phyloP scores from a whole-genome alignment of 2,888 invertebrate genomes.

The Philereme transversata region DNA sequence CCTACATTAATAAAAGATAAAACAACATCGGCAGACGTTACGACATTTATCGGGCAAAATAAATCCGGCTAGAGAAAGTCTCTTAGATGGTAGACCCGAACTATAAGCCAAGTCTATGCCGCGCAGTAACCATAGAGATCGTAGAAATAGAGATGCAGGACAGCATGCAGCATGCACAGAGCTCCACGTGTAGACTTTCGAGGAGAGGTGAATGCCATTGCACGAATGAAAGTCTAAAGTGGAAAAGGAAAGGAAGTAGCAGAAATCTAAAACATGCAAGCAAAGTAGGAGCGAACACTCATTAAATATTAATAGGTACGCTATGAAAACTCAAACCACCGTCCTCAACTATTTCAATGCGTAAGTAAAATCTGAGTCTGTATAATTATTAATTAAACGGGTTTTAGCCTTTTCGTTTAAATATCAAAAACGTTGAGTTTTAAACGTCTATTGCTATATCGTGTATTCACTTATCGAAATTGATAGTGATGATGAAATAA shows the following conservation, averaged over 20 bases:
- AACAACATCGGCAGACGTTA: constrained; percentile 71
- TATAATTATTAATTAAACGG: constrained; percentile 44
- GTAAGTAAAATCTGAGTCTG: constrained; percentile 43
- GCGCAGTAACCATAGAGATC: constrained; percentile 85
- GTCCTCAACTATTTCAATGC: constrained; percentile 44
- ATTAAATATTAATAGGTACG: constrained; percentile 43
- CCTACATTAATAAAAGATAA: constrained; percentile 71
- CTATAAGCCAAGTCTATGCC: constrained; percentile 83
- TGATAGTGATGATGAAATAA: constrained; percentile 31
- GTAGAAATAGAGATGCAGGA: constrained; percentile 81
- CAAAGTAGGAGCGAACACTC: constrained; percentile 78
- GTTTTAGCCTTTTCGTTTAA: constrained; percentile 44
- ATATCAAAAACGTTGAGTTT: constrained; percentile 37
- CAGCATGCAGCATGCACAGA: constrained; percentile 77
- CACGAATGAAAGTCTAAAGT: constrained; percentile 59
- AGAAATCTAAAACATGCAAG: constrained; percentile 70
- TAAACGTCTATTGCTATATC: constrained; percentile 38
- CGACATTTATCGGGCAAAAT: constrained; percentile 75
- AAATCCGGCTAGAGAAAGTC: constrained; percentile 62
- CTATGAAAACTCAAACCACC: constrained; percentile 39
- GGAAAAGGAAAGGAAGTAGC: constrained; percentile 61
- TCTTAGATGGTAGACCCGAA: constrained; percentile 71
- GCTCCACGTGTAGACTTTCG: constrained; percentile 63
- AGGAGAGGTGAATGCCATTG: constrained; percentile 40
- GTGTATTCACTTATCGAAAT: constrained; percentile 28